Evolutionary conservation across 2,113 vertebrate species (phyloP), one percentile per base, ranked within the genome.

Genomic region (Cromileptes altivelis): DNA sequence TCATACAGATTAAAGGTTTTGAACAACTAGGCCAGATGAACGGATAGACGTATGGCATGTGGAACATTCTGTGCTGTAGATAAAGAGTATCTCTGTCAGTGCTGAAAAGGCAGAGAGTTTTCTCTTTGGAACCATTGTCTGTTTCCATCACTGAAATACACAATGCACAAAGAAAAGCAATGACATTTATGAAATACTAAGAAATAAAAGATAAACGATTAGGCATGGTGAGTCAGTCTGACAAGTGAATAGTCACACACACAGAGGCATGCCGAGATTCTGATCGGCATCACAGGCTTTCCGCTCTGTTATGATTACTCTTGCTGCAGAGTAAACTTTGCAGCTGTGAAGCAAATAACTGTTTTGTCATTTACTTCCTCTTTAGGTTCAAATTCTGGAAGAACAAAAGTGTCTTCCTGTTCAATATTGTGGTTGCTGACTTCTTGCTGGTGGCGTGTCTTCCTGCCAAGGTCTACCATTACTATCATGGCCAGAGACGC

Each of bases 341-440:
- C 12, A 33, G 18, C 40, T 5, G 21, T 13, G 2, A 25, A 55
- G 42, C 14, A 52, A 56, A 40, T 7, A 19, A 55, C 37, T 10
- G 30, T 18, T 62, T 23, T 58, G 30, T 70, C 2, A 2, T 23
- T 42, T 4, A 4, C 50, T 70, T 86, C 42, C 53, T 53, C 30
- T 72, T 65, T 10, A 95, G 94, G 65, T 94, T 93, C 63, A 97
- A 94, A 72, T 95, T 93, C 85, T 97, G 95, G 94, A 96, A 92
- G 86, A 96, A 92, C 91, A 97, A 96, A 75, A 95, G 94, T 0
- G 81, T 94, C 14, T 95, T 96, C 60, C 92, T 96, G 3, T 96
- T 97, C 90, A 96, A 96, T 68, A 89, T 96, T 57, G 95, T 96
- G 6, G 70, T 95, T 57, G 96, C 96, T 0, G 96, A 96, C 50